Conservation (phyloP, 2,888 invertebrate species). For the Aphrophora alni region DNA sequence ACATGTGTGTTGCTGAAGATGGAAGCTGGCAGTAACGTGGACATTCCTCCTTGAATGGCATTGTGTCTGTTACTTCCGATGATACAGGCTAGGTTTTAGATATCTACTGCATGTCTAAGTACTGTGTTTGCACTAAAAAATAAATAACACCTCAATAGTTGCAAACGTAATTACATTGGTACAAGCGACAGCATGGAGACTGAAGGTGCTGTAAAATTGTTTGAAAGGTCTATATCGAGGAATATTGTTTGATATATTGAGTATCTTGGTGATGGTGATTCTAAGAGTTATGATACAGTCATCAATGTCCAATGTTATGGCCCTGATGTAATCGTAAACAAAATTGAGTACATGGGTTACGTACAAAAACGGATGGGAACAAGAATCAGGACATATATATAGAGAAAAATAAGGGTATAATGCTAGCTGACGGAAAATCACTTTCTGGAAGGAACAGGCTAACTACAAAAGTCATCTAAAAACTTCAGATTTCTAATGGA, state of each 20-base stretch:
- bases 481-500: slow-evolving; percentile 29
- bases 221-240: slow-evolving; percentile 2
- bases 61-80: slow-evolving; percentile 24
- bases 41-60: slow-evolving; percentile 8
- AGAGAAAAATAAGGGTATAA: slow-evolving; percentile 13
- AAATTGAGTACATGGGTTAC: slow-evolving; percentile 23
- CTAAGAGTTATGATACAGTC: slow-evolving; percentile 21
- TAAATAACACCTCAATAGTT: too few species aligned
- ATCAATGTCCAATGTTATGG: slow-evolving; percentile 18
- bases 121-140: background rate
- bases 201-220: slow-evolving; percentile 15
- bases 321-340: slow-evolving; percentile 9
- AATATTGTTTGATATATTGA: slow-evolving; percentile 10
- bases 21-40: slow-evolving; percentile 7
- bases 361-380: background rate
- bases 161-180: background rate
- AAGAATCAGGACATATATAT: background rate
- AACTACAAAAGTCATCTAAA: slow-evolving; percentile 21
- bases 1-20: background rate
- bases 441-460: slow-evolving; percentile 23
- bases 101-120: slow-evolving; percentile 19
- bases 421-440: slow-evolving; percentile 17
- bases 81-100: slow-evolving; percentile 29
- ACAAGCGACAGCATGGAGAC: slow-evolving; percentile 7
- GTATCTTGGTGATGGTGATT: slow-evolving; percentile 30